These are phyloP conservation scores for Nomada goodeniana DNA, from an alignment of 2,888 invertebrate species.

Conservation along the genomic window DNA sequence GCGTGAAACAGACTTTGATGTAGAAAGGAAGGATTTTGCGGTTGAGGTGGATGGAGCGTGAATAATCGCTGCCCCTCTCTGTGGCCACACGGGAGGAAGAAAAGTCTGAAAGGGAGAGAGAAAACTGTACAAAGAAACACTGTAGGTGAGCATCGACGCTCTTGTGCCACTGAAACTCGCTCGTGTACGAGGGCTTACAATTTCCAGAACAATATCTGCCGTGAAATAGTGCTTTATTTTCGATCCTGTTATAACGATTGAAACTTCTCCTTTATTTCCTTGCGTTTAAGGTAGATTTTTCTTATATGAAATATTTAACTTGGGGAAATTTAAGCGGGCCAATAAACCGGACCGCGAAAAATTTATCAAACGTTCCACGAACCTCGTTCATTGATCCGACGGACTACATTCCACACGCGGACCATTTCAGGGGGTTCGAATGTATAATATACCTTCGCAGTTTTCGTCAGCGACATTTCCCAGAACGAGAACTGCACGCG, in stretches of 20 bases:
- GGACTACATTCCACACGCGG: neutral
- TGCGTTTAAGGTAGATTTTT: no score
- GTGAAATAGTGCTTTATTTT: no score
- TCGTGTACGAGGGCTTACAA: neutral
- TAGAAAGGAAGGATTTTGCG: constrained; percentile 74
- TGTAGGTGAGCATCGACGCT: neutral
- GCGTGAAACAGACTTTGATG: constrained; percentile 76
- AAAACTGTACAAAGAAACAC: constrained; percentile 22
- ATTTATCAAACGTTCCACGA: no score
- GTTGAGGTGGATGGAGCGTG: constrained; percentile 72
- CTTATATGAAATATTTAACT: no score
- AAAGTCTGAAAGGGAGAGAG: constrained; percentile 21
- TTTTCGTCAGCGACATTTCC: neutral
- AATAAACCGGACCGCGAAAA: no score
- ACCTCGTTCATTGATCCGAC: no score
- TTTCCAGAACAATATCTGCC: no score
- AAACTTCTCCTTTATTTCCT: no score
- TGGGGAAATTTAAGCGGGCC: no score
- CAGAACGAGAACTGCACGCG: no score
- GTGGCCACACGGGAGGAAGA: constrained; percentile 27
- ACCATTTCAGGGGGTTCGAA: neutral
- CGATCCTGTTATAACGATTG: no score
- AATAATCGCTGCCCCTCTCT: constrained; percentile 71
- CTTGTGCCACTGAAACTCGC: neutral
- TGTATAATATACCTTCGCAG: no score